Percentiles rank a stretch among this genome's conserved stretches.
Evolutionary conservation across 2,797 vertebrate genomes (phyloP).

Genomic region (Chaetodon trifasciatus): DNA sequence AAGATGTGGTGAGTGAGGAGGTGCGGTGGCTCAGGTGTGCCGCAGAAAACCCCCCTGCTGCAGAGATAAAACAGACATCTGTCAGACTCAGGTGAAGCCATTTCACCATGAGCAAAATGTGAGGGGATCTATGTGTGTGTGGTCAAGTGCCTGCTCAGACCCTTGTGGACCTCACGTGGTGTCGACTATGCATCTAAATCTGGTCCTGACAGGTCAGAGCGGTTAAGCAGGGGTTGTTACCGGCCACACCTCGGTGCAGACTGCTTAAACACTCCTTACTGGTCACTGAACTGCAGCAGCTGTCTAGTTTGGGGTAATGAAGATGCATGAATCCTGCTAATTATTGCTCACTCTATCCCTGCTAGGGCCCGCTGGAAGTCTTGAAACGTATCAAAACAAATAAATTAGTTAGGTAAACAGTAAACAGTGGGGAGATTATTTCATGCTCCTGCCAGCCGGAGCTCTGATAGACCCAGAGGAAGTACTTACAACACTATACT

Average conservation of each 20-base stretch:
- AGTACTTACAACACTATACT: not conserved
- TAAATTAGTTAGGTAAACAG: constrained; percentile 57
- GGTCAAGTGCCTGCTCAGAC: not conserved
- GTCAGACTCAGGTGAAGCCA: constrained; percentile 32
- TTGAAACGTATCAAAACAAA: constrained; percentile 53
- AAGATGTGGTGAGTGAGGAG: not conserved
- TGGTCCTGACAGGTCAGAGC: not conserved
- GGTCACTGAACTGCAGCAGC: constrained; percentile 30
- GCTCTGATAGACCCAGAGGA: constrained; percentile 26
- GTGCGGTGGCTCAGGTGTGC: constrained; percentile 43
- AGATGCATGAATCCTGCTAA: constrained; percentile 35
- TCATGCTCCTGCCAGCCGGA: constrained; percentile 23
- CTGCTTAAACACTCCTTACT: not conserved
- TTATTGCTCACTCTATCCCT: constrained; percentile 24
- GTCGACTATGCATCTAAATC: not conserved
- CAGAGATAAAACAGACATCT: constrained; percentile 24
- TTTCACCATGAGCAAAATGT: not conserved
- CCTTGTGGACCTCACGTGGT: not conserved
- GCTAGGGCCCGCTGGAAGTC: constrained; percentile 18
- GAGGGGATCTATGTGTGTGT: not conserved
- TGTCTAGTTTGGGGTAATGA: constrained; percentile 31
- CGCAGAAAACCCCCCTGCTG: not conserved
- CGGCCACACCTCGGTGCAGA: constrained; percentile 6
- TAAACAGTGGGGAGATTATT: constrained; percentile 42
- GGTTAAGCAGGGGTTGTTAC: not conserved